Evolutionary conservation across 2,797 vertebrate species (phyloP).

Genomic region (Sebastes oblongus): DNA sequence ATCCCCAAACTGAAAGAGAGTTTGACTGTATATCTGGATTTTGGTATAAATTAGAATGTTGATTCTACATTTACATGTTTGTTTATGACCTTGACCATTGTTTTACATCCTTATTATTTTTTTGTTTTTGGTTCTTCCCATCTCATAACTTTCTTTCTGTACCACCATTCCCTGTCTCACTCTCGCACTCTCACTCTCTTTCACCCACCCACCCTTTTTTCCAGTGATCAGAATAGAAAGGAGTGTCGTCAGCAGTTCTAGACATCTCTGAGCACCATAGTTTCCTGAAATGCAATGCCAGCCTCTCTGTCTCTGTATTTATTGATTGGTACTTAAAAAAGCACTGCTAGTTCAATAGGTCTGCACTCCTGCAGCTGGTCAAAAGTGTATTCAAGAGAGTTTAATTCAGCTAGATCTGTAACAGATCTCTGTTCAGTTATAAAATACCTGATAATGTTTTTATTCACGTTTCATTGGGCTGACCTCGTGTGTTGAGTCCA

Average conservation of each 20-base stretch:
- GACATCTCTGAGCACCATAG: not conserved
- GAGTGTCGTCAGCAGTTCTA: conserved; percentile 18
- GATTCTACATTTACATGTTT: not conserved
- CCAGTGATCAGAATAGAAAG: conserved; percentile 14
- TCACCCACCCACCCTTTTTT: too few species aligned
- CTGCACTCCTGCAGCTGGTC: not conserved
- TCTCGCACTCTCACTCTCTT: not conserved
- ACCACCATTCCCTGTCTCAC: too few species aligned
- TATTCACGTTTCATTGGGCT: too few species aligned
- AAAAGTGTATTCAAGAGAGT: not conserved
- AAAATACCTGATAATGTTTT: too few species aligned
- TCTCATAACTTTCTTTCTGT: not conserved
- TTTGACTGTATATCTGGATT: not conserved
- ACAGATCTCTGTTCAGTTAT: too few species aligned
- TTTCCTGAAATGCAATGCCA: conserved; percentile 34
- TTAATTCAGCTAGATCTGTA: not conserved
- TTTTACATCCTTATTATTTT: too few species aligned
- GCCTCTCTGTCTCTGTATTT: conserved; percentile 39
- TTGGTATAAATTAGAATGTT: too few species aligned
- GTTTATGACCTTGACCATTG: too few species aligned
- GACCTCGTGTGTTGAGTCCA: too few species aligned
- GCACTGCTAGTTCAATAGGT: conserved; percentile 2
- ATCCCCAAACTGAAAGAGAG: not conserved
- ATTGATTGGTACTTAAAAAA: conserved; percentile 49
- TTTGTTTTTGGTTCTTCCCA: not conserved